Base-by-base conservation (phyloP, 92 coral and sea anemone genomes). In the Umimayanthus chanpuru region DNA sequence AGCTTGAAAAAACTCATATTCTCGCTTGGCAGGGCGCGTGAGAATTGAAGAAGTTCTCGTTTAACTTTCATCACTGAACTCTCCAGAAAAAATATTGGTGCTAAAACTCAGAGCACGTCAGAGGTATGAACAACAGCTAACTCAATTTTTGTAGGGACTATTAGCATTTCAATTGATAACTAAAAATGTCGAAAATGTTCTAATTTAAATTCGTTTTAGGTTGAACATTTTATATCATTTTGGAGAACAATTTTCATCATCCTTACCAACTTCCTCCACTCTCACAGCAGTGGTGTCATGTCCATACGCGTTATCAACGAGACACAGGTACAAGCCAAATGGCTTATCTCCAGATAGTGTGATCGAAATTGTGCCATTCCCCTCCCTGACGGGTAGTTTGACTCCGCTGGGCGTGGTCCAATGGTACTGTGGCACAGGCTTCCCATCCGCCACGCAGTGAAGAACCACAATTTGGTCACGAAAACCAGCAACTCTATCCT, bases 261-360 rank as follows among this genome's bases (percentile, higher is more conserved):
- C 36, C 99, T 87, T 94, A 97, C 99, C 98, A 58, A 95, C 96
- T 97, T 94, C 89, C 39, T 91, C 90, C 29, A 97, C 88, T 3
- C 50, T 86, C 21, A 97, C 92, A 56, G 76, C 82, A 74, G 86
- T 92, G 14, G 79, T 68, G 43, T 94, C 98, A 2, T 67, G 82
- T 66, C 99, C 99, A 21, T 85, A 88, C 6, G 76, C 28, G 76
- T 97, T 97, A 66, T 26, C 18, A 53, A 93, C 99, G 67, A 77
- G 68, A 75, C 99, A 97, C 6, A 92, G 88, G 88, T 97, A 97
- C 61, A 80, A 80, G 32, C 98, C 99, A 93, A 95, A 97, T 6
- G 93, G 89, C 26, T 64, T 73, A 49, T 36, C 43, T 18, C 89
- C 93, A 10, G 80, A 88, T 9, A 95, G 88, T 1, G 85, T 93